Base-by-base conservation (phyloP, 2,888 invertebrate genomes). In the Aphidius colemani region DNA sequence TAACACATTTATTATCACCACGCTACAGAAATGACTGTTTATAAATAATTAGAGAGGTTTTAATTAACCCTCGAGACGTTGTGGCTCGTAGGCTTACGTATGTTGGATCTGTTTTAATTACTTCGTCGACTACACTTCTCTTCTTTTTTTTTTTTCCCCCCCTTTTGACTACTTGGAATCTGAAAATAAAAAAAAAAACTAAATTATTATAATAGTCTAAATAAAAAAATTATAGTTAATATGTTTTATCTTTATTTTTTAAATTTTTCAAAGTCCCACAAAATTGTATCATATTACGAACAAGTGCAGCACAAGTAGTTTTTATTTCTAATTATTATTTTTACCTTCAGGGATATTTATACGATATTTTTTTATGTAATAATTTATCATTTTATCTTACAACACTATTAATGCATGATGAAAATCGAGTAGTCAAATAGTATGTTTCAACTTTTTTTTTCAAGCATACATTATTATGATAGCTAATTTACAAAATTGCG, bases 31-130 rank as follows among this genome's bases (percentile, higher is more conserved):
- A 80, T 78, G 77, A 78, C 80, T 81, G 78, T 80, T 80, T 81
- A 80, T 81, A 80, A 81, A 81, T 81, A 81, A 81, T 81, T 81
- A 81, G 81, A 80, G 79, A 80, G 81, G 76, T 79, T 81, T 81
- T 81, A 80, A 81, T 81, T 81, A 80, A 79, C 78, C 78, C 78
- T 75, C 75, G 75, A 76, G 79, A 78, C 75, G 77, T 72, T 51
- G 72, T 66, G 63, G 70, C 70, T 75, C 72, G 72, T 73, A 73
- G 74, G 72, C 70, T 67, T 71, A 67, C 70, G 46, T 63, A 44
- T 58, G 59, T 53, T 51, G 30, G 53, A 58, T 61, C 71, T 69
- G 73, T 74, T 78, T 77, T 75, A 79, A 79, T 79, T 78, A 75
- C 72, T 65, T 50, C 59, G 49, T 62, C 30, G 62, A 61, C 49